phyloP scores from a whole-genome alignment of 2,888 invertebrate genomes.

The Limnephilus rhombicus region DNA sequence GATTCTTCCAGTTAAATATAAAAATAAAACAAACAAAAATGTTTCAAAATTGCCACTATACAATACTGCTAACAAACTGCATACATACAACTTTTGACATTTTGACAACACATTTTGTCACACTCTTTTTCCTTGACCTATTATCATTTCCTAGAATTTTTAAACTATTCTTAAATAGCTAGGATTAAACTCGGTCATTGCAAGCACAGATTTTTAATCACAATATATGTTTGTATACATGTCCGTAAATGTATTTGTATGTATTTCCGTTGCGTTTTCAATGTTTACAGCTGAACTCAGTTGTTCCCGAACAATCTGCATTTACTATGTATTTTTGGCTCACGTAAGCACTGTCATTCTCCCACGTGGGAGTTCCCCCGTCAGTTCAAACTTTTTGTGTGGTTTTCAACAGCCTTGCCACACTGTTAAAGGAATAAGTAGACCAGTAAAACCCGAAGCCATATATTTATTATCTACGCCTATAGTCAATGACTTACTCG shows the following conservation, averaged over 20 bases:
- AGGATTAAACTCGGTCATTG: neutral
- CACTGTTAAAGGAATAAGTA: neutral
- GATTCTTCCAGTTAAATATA: too few relatives aligned
- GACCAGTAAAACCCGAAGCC: neutral
- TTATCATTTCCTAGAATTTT: neutral
- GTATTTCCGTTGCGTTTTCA: conserved; percentile 1
- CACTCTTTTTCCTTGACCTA: neutral
- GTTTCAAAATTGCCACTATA: neutral
- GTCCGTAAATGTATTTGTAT: neutral
- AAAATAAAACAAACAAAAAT: too few relatives aligned
- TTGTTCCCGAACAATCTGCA: neutral
- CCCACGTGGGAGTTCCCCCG: neutral
- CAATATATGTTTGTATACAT: neutral
- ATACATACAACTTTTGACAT: neutral
- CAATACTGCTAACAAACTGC: neutral
- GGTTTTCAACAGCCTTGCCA: neutral
- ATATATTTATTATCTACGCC: neutral
- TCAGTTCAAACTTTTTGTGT: neutral
- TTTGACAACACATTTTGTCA: neutral
- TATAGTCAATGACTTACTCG: neutral
- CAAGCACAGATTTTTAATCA: neutral
- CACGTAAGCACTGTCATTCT: neutral
- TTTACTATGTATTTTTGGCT: neutral
- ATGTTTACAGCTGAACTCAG: neutral
- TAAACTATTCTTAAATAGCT: neutral